A percentile compares a stretch with the other conserved stretches of the same genome.
Evolutionary conservation across 1,140 invertebrate species (phyloP).

Genomic region (Dendroctonus valens): DNA sequence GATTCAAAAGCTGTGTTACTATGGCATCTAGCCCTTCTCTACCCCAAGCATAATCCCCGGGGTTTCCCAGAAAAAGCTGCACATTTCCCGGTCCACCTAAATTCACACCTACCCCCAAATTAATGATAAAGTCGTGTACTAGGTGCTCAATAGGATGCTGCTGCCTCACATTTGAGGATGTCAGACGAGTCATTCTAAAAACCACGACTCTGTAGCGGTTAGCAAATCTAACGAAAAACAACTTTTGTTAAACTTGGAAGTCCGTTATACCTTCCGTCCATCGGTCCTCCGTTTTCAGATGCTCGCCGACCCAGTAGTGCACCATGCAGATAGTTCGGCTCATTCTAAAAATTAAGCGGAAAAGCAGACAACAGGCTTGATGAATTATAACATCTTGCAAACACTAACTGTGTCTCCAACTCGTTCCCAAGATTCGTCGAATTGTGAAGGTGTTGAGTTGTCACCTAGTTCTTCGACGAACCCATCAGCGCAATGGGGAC

Average conservation of each 20-base stretch:
- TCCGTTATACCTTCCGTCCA: slow-evolving; percentile 18
- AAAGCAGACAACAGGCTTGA: too few relatives aligned
- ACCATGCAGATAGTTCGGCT: neutral
- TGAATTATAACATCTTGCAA: too few relatives aligned
- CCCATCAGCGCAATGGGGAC: slow-evolving; percentile 81
- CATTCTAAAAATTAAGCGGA: neutral
- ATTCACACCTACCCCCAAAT: slow-evolving; percentile 52
- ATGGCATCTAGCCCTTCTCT: slow-evolving; percentile 87
- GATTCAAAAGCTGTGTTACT: slow-evolving; percentile 92
- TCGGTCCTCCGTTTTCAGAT: slow-evolving; percentile 5
- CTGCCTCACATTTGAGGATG: slow-evolving; percentile 42
- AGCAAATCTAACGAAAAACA: slow-evolving; percentile 1
- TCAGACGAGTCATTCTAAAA: slow-evolving; percentile 38
- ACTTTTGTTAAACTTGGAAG: slow-evolving; percentile 9
- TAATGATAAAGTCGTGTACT: slow-evolving; percentile 60
- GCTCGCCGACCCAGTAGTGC: neutral
- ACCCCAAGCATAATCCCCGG: slow-evolving; percentile 85
- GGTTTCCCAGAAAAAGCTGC: slow-evolving; percentile 71
- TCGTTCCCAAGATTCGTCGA: too few relatives aligned
- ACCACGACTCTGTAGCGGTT: neutral
- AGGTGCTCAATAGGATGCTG: slow-evolving; percentile 55
- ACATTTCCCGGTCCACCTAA: slow-evolving; percentile 49
- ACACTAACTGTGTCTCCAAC: too few relatives aligned
- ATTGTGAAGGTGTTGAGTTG: neutral
- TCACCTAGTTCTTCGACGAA: slow-evolving; percentile 79